These are phyloP conservation scores for Sinocyclocheilus maitianheensis DNA, from an alignment of 2,113 vertebrate genomes.

Conservation along the genomic window DNA sequence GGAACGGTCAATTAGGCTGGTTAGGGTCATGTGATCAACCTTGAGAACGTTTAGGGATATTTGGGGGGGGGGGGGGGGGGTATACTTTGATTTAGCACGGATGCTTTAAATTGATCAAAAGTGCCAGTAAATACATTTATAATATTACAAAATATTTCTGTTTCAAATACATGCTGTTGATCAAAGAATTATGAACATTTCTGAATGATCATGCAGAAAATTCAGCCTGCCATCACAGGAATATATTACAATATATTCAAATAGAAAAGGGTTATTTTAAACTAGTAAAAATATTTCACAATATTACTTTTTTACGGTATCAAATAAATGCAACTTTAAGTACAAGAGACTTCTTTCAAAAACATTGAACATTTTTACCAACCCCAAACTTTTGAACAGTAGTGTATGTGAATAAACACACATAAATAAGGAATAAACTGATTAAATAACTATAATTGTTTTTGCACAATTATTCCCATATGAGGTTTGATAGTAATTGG, in stretches of 20 bases:
- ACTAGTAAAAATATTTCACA: background rate
- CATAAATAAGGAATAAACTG: too few relatives aligned
- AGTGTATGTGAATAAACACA: too few relatives aligned
- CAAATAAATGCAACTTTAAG: background rate
- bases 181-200: background rate
- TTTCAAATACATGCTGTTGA: too few relatives aligned
- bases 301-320: background rate
- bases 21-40: background rate
- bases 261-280: background rate
- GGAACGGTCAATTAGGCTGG: background rate
- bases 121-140: background rate
- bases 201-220: background rate
- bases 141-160: too few relatives aligned
- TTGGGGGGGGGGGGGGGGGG: too few relatives aligned
- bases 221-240: background rate
- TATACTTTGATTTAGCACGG: background rate
- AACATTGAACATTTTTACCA: too few relatives aligned
- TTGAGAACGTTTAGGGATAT: background rate
- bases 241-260: background rate
- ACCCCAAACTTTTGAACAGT: too few relatives aligned
- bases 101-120: background rate
- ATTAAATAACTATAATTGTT: too few relatives aligned
- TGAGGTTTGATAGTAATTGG: background rate
- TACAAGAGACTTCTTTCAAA: background rate
- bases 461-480: too few relatives aligned